Evolutionary conservation across 2,113 vertebrate species (phyloP).

Genomic region (Grallaria varia): DNA sequence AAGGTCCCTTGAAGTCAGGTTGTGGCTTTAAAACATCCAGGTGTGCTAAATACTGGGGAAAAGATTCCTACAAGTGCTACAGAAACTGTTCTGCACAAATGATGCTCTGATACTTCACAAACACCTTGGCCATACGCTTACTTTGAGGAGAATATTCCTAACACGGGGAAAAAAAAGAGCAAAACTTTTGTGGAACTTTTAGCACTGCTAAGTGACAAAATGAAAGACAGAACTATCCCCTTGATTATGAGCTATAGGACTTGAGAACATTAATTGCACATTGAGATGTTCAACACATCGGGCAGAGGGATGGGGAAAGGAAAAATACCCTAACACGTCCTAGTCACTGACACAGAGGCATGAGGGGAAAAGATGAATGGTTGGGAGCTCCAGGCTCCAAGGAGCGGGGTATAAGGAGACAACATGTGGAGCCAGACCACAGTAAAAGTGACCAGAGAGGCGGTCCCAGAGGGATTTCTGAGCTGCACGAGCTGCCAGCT

Average conservation of each 20-base stretch:
- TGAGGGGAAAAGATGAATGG: fast-evolving
- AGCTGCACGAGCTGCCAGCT: neutral
- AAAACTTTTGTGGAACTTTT: neutral
- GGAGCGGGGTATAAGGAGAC: neutral
- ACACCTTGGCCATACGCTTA: fast-evolving
- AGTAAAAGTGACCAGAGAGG: fast-evolving
- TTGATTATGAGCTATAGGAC: neutral
- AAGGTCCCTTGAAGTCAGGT: neutral
- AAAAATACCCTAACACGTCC: neutral
- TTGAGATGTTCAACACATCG: fast-evolving
- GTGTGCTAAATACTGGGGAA: fast-evolving
- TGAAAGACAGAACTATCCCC: neutral
- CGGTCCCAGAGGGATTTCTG: neutral
- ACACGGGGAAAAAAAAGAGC: neutral
- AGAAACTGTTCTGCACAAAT: neutral
- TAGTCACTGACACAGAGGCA: fast-evolving
- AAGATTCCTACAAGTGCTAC: neutral
- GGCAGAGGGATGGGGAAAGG: neutral
- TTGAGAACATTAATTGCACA: neutral
- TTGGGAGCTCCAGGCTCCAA: neutral
- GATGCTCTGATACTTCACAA: neutral
- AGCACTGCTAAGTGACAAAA: neutral
- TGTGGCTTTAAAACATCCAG: neutral
- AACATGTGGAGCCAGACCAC: neutral
- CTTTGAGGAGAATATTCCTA: neutral